Conservation (phyloP, 2,113 vertebrate genomes). For the Rallus limicola region DNA sequence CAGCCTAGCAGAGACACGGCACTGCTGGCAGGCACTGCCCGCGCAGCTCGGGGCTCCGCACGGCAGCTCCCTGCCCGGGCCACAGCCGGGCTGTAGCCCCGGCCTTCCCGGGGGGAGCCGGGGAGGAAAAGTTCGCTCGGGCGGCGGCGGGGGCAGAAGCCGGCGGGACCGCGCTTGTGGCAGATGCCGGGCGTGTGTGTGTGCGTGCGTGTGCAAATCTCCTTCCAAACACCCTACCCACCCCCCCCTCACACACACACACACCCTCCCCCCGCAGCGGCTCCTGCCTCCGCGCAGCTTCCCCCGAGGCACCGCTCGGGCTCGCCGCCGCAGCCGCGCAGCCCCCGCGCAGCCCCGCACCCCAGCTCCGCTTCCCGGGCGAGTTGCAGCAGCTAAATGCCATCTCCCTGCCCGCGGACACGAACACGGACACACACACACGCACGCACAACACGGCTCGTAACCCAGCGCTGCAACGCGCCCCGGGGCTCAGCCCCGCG, state of each 20-base stretch:
- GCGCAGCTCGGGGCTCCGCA: background rate
- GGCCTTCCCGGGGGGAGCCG: background rate
- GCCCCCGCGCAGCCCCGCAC: background rate
- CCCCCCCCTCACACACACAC: too few species aligned
- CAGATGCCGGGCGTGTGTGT: background rate
- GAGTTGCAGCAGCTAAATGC: background rate
- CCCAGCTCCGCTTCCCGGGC: background rate
- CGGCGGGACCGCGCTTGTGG: background rate
- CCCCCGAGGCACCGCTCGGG: background rate
- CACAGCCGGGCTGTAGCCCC: background rate
- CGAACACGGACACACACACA: too few species aligned
- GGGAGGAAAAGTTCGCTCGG: slow-evolving; percentile 45
- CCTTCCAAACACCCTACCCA: background rate
- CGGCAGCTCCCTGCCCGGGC: background rate
- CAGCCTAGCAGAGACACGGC: background rate
- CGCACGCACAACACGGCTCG: background rate
- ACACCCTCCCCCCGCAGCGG: background rate
- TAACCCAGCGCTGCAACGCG: background rate
- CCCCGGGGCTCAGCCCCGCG: background rate
- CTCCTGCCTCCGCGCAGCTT: background rate
- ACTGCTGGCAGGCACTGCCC: background rate
- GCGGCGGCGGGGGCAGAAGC: background rate
- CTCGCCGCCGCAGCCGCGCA: background rate
- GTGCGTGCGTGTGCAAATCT: background rate
- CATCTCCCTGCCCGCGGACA: background rate